Evolutionary conservation across 2,797 vertebrate genomes (phyloP), one percentile per base, ranked within the genome.

Genomic region (Urosaurus nigricauda): DNA sequence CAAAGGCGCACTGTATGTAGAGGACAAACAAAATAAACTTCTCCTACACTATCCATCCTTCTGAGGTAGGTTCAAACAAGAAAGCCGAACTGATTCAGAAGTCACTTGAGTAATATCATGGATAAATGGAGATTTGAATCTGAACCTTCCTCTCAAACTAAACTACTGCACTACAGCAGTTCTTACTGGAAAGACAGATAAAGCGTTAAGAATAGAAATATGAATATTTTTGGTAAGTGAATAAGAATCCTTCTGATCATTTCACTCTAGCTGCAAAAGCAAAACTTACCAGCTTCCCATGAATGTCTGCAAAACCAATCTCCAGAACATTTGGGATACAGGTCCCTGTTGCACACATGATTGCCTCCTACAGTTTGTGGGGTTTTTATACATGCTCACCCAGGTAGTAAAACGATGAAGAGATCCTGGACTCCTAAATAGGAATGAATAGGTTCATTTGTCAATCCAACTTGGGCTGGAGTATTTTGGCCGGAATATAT

Each of bases 361-460:
- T 70, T 73, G 32, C 29, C 26, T 75, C 29, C 2, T 32, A 6
- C 29, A 29, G 21, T 4, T 24, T 73, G 32, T 35, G 13, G 24
- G 63, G 19, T 17, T 56, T 82, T 87, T 88, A 90, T 90, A 86
- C 21, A 17, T 35, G 3, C 83, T 35, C 24, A 56, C 37, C 47
- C 71, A 70, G 88, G 74, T 40, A 73, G 73, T 17, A 12, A 51
- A 47, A 68, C 63, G 37, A 9, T 3, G 58, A 56, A 35, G 35
- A 58, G 47, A 86, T 86, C 85, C 79, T 83, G 71, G 51, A 29
- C 12, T 1, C 29, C 12, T 35, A 1, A 70, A 5, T 9, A 58
- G 19, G 71, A 83, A 68, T 58, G 79, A 86, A 90, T 90, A 58
- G 85, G 26, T 40, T 58, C 84, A 90, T 90, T 86, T 86, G 63